A percentile compares a stretch with the other conserved stretches of the same genome.
phyloP scores from a whole-genome alignment of 2,888 invertebrate genomes.

The Subacronicta megacephala region DNA sequence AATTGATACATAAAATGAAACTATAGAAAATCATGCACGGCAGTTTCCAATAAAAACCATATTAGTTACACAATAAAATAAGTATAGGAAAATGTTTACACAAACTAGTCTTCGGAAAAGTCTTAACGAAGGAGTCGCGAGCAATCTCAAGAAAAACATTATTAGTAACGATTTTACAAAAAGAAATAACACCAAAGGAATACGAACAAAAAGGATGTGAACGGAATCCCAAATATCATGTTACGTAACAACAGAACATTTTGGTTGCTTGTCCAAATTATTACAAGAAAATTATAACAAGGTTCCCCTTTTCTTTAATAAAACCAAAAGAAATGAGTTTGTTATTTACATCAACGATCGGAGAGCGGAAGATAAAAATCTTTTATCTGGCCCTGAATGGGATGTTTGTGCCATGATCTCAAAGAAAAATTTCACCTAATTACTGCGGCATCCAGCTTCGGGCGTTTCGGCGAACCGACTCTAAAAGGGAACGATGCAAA shows the following conservation, averaged over 20 bases:
- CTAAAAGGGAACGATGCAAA: slow-evolving; percentile 67
- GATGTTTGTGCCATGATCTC: slow-evolving; percentile 79
- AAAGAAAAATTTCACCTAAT: slow-evolving; percentile 82
- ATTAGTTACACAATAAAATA: no score
- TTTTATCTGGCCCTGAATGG: slow-evolving; percentile 80
- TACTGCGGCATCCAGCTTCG: slow-evolving; percentile 69
- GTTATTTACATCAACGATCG: slow-evolving; percentile 82
- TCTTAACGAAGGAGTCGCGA: no score
- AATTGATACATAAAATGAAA: no score
- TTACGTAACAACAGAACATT: slow-evolving; percentile 48
- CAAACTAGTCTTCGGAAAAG: no score
- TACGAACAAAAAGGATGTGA: slow-evolving; percentile 31
- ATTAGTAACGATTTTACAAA: slow-evolving; percentile 1
- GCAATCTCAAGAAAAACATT: no score
- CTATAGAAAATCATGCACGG: no score
- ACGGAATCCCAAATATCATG: slow-evolving; percentile 33
- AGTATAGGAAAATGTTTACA: no score
- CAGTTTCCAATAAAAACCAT: no score
- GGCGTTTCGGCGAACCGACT: slow-evolving; percentile 57
- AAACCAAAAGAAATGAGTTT: slow-evolving; percentile 73
- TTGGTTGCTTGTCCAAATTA: slow-evolving; percentile 41
- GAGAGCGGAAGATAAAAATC: slow-evolving; percentile 74
- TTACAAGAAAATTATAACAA: slow-evolving; percentile 57
- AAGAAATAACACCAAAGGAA: slow-evolving; percentile 13
- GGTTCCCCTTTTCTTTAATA: slow-evolving; percentile 58